Evolutionary conservation across 2,888 invertebrate species (phyloP), one percentile per base, ranked within the genome.

Genomic region (Nemapogon koenigi): DNA sequence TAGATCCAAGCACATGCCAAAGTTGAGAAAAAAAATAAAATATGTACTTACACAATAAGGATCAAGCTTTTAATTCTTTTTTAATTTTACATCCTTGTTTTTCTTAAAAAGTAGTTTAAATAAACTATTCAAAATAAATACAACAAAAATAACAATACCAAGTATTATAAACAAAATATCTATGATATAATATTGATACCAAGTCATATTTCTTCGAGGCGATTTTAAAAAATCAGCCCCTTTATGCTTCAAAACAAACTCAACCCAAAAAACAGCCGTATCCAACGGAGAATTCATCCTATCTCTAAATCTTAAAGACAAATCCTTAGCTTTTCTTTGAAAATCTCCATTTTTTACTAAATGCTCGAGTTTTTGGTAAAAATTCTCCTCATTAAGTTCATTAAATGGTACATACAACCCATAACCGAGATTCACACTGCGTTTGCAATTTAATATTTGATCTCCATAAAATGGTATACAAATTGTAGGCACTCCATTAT

Each of bases 401-500:
- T 55, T 56, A 15, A 57, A 65, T 41, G 57, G 50, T 7, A 71
- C 30, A 2, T 52, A 55, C 4, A 67, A 50, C 15, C 64, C 72
- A 38, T 59, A 63, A 15, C 68, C 70, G 7, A 54, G 52, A 8
- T 36, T 29, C 10, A 30, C 32, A 7, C 35, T 15, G 16, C 31
- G 32, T 68, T 48, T 15, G 46, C 50, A 30, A 41, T 78, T 72
- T 37, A 63, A 57, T 43, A 58, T 59, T 47, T 78, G 78, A 50
- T 76, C 78, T 0, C 63, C 71, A 36, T 57, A 72, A n/a, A 76
- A 49, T 2, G 76, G 76, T 17, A 71, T 59, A 18, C 70, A 68
- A 2, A 76, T 42, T 50, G 71, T 55, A 2, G 75, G 73, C 3
- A 70, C 61, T 2, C 62, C 71, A 46, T 65, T 54, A 39, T 66